A percentile compares a stretch with the other conserved stretches of the same genome.
Conservation (phyloP, 2,113 vertebrate genomes). For the Phocoena phocoena region DNA sequence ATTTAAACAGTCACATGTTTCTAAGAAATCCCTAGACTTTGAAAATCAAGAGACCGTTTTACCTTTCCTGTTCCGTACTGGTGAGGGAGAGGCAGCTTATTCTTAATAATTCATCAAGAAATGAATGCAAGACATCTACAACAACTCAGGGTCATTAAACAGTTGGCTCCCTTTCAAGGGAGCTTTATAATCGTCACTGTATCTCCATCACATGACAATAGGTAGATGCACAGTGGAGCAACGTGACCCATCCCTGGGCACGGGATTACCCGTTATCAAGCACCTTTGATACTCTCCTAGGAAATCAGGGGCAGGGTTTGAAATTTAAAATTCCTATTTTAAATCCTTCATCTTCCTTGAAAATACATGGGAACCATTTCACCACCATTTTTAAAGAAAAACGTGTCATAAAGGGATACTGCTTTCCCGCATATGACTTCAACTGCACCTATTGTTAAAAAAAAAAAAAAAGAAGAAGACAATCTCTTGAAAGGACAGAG, state of each 20-base stretch:
- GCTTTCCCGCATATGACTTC: conserved; percentile 42
- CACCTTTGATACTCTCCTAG: neutral
- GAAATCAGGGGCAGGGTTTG: neutral
- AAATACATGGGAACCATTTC: neutral
- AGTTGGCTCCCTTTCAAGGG: neutral
- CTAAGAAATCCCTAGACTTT: neutral
- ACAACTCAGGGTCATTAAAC: neutral
- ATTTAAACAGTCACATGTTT: neutral
- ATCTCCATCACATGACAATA: neutral
- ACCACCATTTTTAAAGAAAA: conserved; percentile 19
- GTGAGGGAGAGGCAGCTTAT: neutral
- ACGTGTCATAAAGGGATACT: neutral
- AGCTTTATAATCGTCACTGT: neutral
- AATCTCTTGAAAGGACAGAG: conserved; percentile 61
- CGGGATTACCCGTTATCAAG: neutral
- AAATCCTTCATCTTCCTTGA: neutral
- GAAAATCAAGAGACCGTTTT: neutral
- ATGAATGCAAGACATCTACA: neutral
- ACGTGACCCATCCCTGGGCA: accelerated
- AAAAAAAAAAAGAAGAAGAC: neutral
- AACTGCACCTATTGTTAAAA: conserved; percentile 15
- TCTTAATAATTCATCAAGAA: neutral
- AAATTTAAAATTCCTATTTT: conserved; percentile 14
- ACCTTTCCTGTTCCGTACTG: neutral
- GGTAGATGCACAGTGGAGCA: accelerated